Conservation (phyloP, 2,797 vertebrate species). For the Sparidentex hasta region DNA sequence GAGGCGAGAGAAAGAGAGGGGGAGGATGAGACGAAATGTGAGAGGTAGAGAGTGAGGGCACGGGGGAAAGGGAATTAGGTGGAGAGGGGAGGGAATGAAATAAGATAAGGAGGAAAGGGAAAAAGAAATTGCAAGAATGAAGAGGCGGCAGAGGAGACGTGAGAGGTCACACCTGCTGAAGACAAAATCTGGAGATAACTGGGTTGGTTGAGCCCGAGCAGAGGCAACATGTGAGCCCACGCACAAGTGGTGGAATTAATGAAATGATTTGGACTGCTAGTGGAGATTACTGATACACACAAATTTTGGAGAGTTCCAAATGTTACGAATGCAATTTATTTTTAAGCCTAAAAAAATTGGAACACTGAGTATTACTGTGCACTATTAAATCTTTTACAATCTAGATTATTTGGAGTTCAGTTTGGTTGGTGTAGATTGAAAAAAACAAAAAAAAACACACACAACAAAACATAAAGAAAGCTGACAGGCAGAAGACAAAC, state of each 20-base stretch:
- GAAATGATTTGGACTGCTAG: conserved; percentile 30
- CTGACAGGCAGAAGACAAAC: neutral
- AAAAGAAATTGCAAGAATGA: conserved; percentile 67
- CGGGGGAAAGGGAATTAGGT: conserved; percentile 47
- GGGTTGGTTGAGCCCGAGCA: conserved; percentile 40
- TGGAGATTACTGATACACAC: conserved; percentile 12
- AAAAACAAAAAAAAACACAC: neutral
- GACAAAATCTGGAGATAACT: conserved; percentile 64
- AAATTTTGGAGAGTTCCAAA: conserved; percentile 20
- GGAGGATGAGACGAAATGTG: conserved; percentile 55
- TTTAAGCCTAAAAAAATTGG: neutral
- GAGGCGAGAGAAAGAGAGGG: conserved; percentile 46
- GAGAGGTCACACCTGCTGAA: conserved; percentile 71
- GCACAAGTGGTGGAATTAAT: conserved; percentile 37
- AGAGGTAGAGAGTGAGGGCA: conserved; percentile 64
- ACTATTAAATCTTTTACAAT: neutral
- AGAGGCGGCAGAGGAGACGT: conserved; percentile 57
- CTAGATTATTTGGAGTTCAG: neutral
- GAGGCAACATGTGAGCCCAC: conserved; percentile 43
- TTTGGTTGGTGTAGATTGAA: neutral
- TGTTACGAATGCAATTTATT: neutral
- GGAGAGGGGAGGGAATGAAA: conserved; percentile 56
- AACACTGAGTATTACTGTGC: conserved; percentile 2
- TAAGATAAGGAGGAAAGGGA: conserved; percentile 64
- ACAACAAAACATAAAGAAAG: neutral